A percentile compares a stretch with the other conserved stretches of the same genome.
Conservation (phyloP, 2,888 invertebrate species). For the Scaptomyza polygonia region DNA sequence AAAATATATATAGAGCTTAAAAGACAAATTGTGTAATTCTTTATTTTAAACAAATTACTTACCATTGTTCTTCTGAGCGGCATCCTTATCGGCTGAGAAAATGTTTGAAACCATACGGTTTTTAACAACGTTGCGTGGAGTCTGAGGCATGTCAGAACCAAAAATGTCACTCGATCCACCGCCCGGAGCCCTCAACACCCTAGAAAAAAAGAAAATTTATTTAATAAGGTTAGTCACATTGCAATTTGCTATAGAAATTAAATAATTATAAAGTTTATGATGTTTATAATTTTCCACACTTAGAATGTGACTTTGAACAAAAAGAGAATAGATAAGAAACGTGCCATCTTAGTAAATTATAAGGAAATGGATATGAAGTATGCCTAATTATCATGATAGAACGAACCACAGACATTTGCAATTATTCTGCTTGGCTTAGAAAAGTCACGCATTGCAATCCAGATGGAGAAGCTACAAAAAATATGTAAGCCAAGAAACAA, state of each 20-base stretch:
- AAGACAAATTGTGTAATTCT: neutral
- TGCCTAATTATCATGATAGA: conserved; percentile 51
- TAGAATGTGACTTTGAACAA: conserved; percentile 4
- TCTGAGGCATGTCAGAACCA: conserved; percentile 82
- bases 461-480: conserved; percentile 12
- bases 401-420: conserved; percentile 3
- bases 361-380: conserved; percentile 53
- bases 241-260: neutral
- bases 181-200: conserved; percentile 88
- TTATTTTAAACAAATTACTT: conserved; percentile 43
- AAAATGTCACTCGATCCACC: conserved; percentile 87
- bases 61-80: conserved; percentile 83
- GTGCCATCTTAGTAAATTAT: conserved; percentile 14
- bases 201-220: conserved; percentile 79
- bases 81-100: conserved; percentile 84
- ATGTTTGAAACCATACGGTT: conserved; percentile 85
- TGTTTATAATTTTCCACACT: neutral
- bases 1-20: neutral
- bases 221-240: conserved; percentile 6
- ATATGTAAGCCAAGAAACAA: neutral
- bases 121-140: conserved; percentile 83
- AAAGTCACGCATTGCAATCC: conserved; percentile 18
- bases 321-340: conserved; percentile 7
- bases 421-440: conserved; percentile 13
- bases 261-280: conserved; percentile 13